Evolutionary conservation across 2,888 invertebrate species (phyloP), one percentile per base, ranked within the genome.

Genomic region (Eurois occulta): DNA sequence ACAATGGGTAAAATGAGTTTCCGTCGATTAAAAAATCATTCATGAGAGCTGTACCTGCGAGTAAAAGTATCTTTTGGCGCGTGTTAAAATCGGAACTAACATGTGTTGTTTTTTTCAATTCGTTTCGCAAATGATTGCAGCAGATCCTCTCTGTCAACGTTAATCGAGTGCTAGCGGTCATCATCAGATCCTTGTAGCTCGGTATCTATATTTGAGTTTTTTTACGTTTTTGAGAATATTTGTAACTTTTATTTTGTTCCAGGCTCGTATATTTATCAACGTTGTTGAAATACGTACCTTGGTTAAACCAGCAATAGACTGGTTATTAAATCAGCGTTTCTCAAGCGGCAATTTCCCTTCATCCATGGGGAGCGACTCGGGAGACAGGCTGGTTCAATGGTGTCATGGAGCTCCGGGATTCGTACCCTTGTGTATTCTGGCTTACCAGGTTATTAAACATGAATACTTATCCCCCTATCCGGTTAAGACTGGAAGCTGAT

Each of bases 341-440:
- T 91, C 97, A 18, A 97, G 97, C 87, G 98, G 98, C 4, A 98
- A 98, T 94, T 98, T 98, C 92, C 98, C 98, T 1, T 98, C 99
- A 0, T 98, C 98, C 0, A 87, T 98, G 46, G 98, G 97, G 43
- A 98, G 97, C 83, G 95, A 94, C 66, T 95, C 97, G 48, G 95
- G 97, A 48, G 99, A 99, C 93, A 97, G 97, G 93, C 97, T 99
- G 83, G 97, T 99, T 35, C 99, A 99, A 90, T 99, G 99, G 99
- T 99, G 99, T 94, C 99, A 99, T 92, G 99, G 99, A n/a, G 98
- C 99, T 38, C 98, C 99, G 32, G 99, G 99, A 60, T 98, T 98
- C 95, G 97, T 98, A 24, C 97, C 98, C 87, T 94, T 98, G 87
- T 98, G 97, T 87, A 94, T 97, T 84, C 94, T 97, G 86, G 98